phyloP scores from a whole-genome alignment of 2,888 invertebrate genomes.

The Xylophagus ater region DNA sequence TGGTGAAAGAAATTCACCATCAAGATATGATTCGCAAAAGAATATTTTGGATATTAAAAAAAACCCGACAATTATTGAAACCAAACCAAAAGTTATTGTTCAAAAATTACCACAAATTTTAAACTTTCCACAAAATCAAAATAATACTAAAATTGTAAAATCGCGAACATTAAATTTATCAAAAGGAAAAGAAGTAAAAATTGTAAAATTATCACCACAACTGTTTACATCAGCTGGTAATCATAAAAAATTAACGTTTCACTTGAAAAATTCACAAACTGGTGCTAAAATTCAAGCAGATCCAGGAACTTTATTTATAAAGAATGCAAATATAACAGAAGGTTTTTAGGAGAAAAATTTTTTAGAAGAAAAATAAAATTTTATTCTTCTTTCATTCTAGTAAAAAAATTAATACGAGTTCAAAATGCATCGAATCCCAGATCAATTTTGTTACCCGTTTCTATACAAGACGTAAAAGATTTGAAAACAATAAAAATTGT shows the following conservation, averaged over 20 bases:
- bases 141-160: constrained; percentile 8
- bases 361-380: neutral
- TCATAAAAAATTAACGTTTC: constrained; percentile 21
- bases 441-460: constrained; percentile 60
- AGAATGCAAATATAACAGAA: constrained; percentile 19
- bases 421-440: constrained; percentile 40
- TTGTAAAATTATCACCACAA: constrained; percentile 21
- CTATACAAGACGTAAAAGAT: constrained; percentile 57
- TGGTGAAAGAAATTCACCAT: constrained; percentile 17
- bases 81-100: constrained; percentile 21
- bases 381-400: constrained; percentile 9
- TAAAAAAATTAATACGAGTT: constrained; percentile 22
- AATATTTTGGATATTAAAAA: neutral
- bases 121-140: too few species aligned
- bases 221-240: constrained; percentile 18
- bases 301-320: constrained; percentile 21
- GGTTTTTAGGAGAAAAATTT: constrained; percentile 12
- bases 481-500: constrained; percentile 62
- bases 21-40: constrained; percentile 2
- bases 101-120: constrained; percentile 22
- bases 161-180: constrained; percentile 7
- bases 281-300: constrained; percentile 21
- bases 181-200: constrained; percentile 20
- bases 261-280: constrained; percentile 21
- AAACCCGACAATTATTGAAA: constrained; percentile 1